A percentile compares a stretch with the other conserved stretches of the same genome.
Evolutionary conservation across 35 echinoderm and acorn worm species (phyloP).

Genomic region (Chiridota heheva): DNA sequence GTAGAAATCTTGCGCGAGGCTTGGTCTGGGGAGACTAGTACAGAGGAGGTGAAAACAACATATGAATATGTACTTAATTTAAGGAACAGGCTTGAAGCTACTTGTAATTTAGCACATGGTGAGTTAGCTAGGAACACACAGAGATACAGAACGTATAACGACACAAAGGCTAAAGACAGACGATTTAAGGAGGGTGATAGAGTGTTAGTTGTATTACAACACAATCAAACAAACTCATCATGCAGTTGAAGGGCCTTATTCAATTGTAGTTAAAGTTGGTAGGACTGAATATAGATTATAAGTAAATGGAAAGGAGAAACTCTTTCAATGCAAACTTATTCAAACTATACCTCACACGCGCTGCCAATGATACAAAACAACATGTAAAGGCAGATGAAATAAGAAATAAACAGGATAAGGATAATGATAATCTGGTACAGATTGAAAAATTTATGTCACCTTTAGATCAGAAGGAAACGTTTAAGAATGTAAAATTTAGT

Average conservation of each 20-base stretch:
- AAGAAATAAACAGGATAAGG: too few species aligned
- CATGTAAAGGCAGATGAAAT: too few species aligned
- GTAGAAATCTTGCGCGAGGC: background rate
- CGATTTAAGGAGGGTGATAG: slow-evolving; percentile 3
- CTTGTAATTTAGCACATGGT: slow-evolving; percentile 9
- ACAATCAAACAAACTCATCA: background rate
- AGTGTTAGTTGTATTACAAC: slow-evolving; percentile 3
- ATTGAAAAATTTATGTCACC: background rate
- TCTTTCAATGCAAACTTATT: too few species aligned
- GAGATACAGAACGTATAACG: background rate
- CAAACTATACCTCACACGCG: too few species aligned
- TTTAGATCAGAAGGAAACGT: background rate
- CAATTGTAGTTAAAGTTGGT: background rate
- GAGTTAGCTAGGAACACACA: background rate
- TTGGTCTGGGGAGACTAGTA: background rate
- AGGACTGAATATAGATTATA: too few species aligned
- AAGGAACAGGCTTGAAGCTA: background rate
- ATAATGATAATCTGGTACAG: too few species aligned
- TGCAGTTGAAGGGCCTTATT: slow-evolving; percentile 2
- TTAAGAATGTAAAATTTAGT: slow-evolving; percentile 19
- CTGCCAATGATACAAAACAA: too few species aligned
- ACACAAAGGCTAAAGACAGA: background rate
- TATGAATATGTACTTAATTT: slow-evolving; percentile 26
- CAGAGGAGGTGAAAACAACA: slow-evolving; percentile 12
- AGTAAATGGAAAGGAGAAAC: too few species aligned